A percentile compares a stretch with the other conserved stretches of the same genome.
phyloP scores from a whole-genome alignment of 2,113 vertebrate species.

The Podilymbus podiceps region DNA sequence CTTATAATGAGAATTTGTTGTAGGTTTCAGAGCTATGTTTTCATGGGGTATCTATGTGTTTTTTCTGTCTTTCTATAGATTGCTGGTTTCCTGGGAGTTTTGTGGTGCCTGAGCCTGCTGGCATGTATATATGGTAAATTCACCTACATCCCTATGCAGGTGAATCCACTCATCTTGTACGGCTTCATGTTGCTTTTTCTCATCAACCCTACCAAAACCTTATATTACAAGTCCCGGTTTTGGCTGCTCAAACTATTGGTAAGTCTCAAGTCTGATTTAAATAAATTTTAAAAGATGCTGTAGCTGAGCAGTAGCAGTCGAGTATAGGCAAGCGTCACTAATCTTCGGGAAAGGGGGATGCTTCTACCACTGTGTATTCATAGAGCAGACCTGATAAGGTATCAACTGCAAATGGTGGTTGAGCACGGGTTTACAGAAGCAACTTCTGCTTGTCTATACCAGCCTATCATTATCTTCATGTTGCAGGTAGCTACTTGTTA shows the following conservation, averaged over 20 bases:
- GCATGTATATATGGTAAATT: constrained; percentile 89
- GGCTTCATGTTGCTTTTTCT: constrained; percentile 97
- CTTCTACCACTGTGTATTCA: background rate
- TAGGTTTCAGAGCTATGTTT: background rate
- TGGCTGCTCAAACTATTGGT: constrained; percentile 98
- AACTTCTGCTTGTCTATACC: background rate
- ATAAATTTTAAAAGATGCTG: background rate
- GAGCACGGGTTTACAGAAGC: background rate
- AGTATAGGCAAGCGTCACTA: background rate
- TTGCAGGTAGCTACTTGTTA: background rate
- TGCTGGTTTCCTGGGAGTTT: constrained; percentile 93
- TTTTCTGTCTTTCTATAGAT: constrained; percentile 76
- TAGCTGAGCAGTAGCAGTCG: background rate
- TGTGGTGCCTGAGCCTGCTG: constrained; percentile 97
- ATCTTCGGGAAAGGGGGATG: background rate
- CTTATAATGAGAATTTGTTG: constrained; percentile 33
- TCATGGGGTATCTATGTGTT: background rate
- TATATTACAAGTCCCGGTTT: constrained; percentile 98
- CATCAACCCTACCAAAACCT: constrained; percentile 96
- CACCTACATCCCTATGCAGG: constrained; percentile 87
- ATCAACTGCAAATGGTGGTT: background rate
- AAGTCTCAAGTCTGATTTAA: constrained; percentile 64
- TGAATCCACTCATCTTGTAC: constrained; percentile 93
- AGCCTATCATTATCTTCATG: background rate
- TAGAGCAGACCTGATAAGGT: background rate